Base-by-base conservation (phyloP, 2,113 vertebrate genomes). In the Regulus satrapa region DNA sequence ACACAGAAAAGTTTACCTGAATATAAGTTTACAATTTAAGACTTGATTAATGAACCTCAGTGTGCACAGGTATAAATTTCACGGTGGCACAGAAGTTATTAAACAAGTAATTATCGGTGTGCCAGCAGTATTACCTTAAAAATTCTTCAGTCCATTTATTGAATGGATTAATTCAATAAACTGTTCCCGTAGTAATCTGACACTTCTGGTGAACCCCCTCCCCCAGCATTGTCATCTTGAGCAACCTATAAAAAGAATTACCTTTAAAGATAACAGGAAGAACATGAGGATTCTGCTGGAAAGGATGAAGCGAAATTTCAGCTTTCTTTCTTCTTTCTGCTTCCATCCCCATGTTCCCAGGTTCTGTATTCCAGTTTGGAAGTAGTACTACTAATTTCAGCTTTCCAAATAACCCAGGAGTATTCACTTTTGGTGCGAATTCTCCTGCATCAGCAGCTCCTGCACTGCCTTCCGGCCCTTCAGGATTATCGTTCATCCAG, bases 361-460 rank as follows among this genome's bases (percentile, higher is more conserved):
- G 97, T 97, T 71, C 98, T 48, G 97, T 98, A 36, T 99, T 99
- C 97, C 99, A 98, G 77, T 99, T 99, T 90, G 99, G 99, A 86
- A 98, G 98, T 85, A 98, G 89, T 75, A 96, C 97, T 94, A 95
- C 97, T 29, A 99, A 97, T 98, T 97, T 99, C 98, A 97, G 94
- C 97, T 95, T 98, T 51, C 71, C 97, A 63, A 97, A 84, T 90
- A 98, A 18, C 79, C 98, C 94, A 51, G 95, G 97, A 83, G 98
- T 99, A n/a, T 99, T 99, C 97, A 98, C 98, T 29, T 99, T 99
- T 73, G 98, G 98, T 95, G 98, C 95, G 4, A 98, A 95, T 64
- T 8, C 96, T 48, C 46, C 95, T 38, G 95, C 97, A 26, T 89
- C 98, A 40, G 91, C 98, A n/a, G 95, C 98, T 15, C 75, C 98